phyloP scores from a whole-genome alignment of 2,888 invertebrate genomes.

The Thymelicus sylvestris region DNA sequence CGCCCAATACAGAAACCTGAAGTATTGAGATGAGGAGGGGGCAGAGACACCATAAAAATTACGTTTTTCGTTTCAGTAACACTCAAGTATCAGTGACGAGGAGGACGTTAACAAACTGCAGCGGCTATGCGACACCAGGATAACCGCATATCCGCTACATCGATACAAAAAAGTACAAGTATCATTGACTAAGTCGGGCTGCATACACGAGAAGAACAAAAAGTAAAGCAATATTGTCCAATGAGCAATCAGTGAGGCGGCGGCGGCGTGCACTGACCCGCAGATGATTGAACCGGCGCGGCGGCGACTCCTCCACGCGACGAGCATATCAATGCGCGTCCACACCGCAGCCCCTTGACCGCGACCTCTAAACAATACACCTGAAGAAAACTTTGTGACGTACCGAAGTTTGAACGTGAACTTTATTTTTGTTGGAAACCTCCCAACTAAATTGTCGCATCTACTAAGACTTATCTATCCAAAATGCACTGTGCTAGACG shows the following conservation, averaged over 20 bases:
- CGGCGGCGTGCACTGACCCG: constrained; percentile 26
- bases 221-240: constrained; percentile 14
- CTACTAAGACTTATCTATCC: too few relatives aligned
- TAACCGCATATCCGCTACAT: neutral
- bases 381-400: neutral
- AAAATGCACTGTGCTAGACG: too few relatives aligned
- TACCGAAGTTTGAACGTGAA: too few relatives aligned
- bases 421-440: too few relatives aligned
- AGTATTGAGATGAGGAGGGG: too few relatives aligned
- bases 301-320: constrained; percentile 8
- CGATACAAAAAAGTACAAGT: neutral
- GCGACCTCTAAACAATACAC: neutral
- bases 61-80: too few relatives aligned
- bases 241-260: constrained; percentile 1
- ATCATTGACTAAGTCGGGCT: neutral
- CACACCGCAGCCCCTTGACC: neutral
- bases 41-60: too few relatives aligned
- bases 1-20: too few relatives aligned
- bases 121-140: too few relatives aligned
- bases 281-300: constrained; percentile 23
- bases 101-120: too few relatives aligned
- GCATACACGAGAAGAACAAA: neutral
- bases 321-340: constrained; percentile 7
- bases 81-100: too few relatives aligned
- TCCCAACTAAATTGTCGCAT: too few relatives aligned